A percentile compares a stretch with the other conserved stretches of the same genome.
These are phyloP conservation scores for Coelopa pilipes DNA, from an alignment of 2,888 invertebrate species.

Conservation along the genomic window DNA sequence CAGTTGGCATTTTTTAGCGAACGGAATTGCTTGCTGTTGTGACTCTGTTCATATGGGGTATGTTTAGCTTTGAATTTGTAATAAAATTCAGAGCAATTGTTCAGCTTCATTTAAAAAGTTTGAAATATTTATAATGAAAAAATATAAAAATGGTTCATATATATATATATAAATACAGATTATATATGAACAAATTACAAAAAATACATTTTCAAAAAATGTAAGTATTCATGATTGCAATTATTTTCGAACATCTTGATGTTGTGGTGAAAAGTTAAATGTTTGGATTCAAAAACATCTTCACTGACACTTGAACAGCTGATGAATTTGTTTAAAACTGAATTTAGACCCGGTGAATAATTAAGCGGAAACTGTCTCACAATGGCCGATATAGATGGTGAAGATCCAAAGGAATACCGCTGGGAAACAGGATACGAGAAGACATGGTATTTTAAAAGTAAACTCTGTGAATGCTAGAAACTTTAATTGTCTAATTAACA, in stretches of 20 bases:
- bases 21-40: slow-evolving; percentile 34
- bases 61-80: neutral
- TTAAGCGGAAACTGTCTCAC: neutral
- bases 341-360: neutral
- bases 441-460: slow-evolving; percentile 76
- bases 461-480: slow-evolving; percentile 40
- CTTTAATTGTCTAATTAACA: slow-evolving; percentile 53
- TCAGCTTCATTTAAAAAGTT: neutral
- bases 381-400: slow-evolving; percentile 74
- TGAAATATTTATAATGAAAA: too few species aligned
- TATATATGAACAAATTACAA: too few species aligned
- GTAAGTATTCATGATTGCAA: too few species aligned
- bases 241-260: too few species aligned
- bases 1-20: slow-evolving; percentile 40
- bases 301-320: neutral
- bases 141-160: too few species aligned
- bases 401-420: slow-evolving; percentile 88
- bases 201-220: too few species aligned
- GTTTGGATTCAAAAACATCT: too few species aligned
- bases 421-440: slow-evolving; percentile 97
- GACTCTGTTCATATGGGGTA: slow-evolving; percentile 20
- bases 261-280: too few species aligned
- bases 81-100: neutral
- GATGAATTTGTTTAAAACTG: neutral
- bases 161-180: too few species aligned